These are phyloP conservation scores for Propsilocerus akamusi DNA, from an alignment of 1,140 invertebrate genomes.

Conservation along the genomic window DNA sequence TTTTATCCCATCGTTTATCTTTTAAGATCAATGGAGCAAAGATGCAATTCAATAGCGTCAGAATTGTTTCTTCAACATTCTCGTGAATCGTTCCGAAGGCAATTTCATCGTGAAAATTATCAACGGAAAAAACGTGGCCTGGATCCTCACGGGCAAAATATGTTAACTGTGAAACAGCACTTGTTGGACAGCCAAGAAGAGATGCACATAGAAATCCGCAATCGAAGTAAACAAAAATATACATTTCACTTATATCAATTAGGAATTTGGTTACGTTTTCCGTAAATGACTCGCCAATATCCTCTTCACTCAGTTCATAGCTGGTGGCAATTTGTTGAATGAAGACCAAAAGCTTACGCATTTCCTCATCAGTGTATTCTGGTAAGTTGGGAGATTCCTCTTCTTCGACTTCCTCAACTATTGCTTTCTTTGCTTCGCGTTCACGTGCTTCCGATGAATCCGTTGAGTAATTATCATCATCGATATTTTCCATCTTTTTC, in stretches of 20 bases:
- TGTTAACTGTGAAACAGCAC: slow-evolving; percentile 36
- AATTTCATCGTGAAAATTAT: slow-evolving; percentile 44
- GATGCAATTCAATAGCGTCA: slow-evolving; percentile 35
- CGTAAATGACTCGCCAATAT: slow-evolving; percentile 37
- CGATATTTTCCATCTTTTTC: too few species aligned
- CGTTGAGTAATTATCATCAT: background rate
- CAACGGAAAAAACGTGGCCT: slow-evolving; percentile 33
- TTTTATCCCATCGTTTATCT: slow-evolving; percentile 43
- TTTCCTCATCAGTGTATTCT: slow-evolving; percentile 35
- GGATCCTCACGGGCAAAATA: slow-evolving; percentile 44
- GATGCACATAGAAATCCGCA: slow-evolving; percentile 28
- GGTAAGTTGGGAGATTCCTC: slow-evolving; percentile 30
- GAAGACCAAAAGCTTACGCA: slow-evolving; percentile 35
- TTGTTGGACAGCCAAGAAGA: slow-evolving; percentile 30
- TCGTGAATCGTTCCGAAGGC: slow-evolving; percentile 46
- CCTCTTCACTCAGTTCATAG: slow-evolving; percentile 31
- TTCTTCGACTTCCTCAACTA: slow-evolving; percentile 7
- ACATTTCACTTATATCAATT: slow-evolving; percentile 25
- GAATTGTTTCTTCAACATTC: slow-evolving; percentile 38
- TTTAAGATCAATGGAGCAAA: slow-evolving; percentile 45
- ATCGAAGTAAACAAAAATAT: slow-evolving; percentile 39
- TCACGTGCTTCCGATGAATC: slow-evolving; percentile 1
- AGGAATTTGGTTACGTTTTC: slow-evolving; percentile 37
- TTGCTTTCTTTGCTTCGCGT: background rate
- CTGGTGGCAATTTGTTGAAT: slow-evolving; percentile 45